phyloP scores from a whole-genome alignment of 2,797 vertebrate species.

The Pempheris klunzingeri region DNA sequence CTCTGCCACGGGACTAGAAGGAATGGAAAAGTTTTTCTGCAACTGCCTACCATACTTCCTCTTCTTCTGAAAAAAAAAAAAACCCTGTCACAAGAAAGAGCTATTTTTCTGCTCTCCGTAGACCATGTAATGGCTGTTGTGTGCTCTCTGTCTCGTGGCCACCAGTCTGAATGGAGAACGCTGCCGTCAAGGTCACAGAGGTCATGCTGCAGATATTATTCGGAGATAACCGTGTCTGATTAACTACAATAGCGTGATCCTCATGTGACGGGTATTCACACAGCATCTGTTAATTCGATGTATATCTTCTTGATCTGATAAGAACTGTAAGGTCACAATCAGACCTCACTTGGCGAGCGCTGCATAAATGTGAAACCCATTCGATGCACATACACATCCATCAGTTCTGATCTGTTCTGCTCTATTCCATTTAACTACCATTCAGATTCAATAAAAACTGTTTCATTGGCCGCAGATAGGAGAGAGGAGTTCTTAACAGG shows the following conservation, averaged over 20 bases:
- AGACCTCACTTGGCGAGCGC: background rate
- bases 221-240: constrained; percentile 17
- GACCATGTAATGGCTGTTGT: constrained; percentile 33
- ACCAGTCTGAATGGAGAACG: constrained; percentile 21
- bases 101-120: constrained; percentile 32
- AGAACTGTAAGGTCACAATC: background rate
- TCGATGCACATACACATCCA: background rate
- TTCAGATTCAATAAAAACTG: background rate
- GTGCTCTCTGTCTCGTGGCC: constrained; percentile 4
- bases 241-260: constrained; percentile 5
- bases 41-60: constrained; percentile 9
- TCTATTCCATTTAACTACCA: background rate
- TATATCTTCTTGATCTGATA: constrained; percentile 1
- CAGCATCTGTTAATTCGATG: background rate
- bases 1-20: constrained; percentile 18
- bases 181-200: constrained; percentile 19
- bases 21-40: constrained; percentile 23
- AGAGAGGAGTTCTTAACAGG: background rate
- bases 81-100: constrained; percentile 57
- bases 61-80: constrained; percentile 67
- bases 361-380: constrained; percentile 12
- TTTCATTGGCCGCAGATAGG: background rate
- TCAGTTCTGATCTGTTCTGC: constrained; percentile 1
- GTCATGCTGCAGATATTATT: constrained; percentile 39
- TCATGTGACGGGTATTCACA: background rate